Conservation (phyloP, 1,140 invertebrate species). For the Nomia melanderi region DNA sequence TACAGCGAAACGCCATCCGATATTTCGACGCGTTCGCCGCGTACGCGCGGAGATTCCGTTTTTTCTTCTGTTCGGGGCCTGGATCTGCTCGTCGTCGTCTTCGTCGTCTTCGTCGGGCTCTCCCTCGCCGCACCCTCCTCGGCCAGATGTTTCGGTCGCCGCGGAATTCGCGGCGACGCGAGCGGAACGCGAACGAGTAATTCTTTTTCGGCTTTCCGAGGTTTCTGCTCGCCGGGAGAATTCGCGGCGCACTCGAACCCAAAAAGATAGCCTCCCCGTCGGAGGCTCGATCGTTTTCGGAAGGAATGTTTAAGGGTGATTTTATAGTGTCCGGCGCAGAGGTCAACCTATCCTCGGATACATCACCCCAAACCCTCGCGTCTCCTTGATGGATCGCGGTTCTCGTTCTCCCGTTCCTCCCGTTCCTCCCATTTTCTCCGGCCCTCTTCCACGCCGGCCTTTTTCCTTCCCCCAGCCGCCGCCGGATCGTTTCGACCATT, state of each 20-base stretch:
- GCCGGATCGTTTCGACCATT: constrained; percentile 1
- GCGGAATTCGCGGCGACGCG: background rate
- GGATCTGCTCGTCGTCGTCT: background rate
- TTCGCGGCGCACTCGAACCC: background rate
- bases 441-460: background rate
- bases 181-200: no score
- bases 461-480: background rate
- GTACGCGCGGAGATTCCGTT: constrained; percentile 18
- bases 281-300: constrained; percentile 43
- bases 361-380: constrained; percentile 69
- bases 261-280: constrained; percentile 10
- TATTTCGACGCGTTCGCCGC: constrained; percentile 71
- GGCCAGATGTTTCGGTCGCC: background rate
- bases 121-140: background rate
- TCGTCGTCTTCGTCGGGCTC: background rate
- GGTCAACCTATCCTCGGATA: constrained; percentile 74
- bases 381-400: constrained; percentile 66
- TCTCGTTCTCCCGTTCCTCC: constrained; percentile 36
- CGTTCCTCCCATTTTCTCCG: background rate
- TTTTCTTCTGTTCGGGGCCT: background rate
- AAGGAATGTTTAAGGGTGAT: constrained; percentile 69
- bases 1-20: constrained; percentile 80
- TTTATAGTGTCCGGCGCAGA: constrained; percentile 77
- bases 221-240: background rate
- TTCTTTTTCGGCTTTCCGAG: background rate